Conservation (phyloP, 2,113 vertebrate species). For the Neogale vison region DNA sequence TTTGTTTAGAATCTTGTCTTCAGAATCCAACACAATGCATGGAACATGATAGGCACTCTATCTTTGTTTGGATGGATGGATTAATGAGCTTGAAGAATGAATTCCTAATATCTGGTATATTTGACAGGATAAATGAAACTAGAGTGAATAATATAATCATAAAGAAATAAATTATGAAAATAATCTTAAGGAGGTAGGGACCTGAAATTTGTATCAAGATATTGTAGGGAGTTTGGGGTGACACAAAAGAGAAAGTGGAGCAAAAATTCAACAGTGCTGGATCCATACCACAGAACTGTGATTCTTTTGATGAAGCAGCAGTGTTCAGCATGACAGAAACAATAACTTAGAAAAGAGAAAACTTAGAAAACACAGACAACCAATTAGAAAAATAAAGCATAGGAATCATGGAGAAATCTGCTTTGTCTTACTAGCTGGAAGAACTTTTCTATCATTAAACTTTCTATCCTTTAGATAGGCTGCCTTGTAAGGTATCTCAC, state of each 20-base stretch:
- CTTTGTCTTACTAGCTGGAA: conserved; percentile 22
- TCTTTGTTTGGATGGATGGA: background rate
- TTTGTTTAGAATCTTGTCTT: background rate
- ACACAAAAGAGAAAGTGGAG: background rate
- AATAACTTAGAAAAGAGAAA: background rate
- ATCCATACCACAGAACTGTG: background rate
- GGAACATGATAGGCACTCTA: background rate
- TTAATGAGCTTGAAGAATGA: background rate
- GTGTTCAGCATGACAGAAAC: background rate
- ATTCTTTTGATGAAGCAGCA: background rate
- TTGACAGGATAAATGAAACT: background rate
- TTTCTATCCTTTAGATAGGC: background rate
- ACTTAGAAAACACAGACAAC: background rate
- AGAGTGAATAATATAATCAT: background rate
- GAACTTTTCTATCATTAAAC: background rate
- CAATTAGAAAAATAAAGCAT: background rate
- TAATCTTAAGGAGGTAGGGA: background rate
- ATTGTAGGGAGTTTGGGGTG: background rate
- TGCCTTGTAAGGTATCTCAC: background rate
- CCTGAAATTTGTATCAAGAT: background rate
- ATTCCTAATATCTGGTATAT: background rate
- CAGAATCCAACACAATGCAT: background rate
- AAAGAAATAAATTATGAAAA: background rate
- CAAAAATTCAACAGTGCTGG: background rate
- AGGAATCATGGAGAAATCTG: background rate